Evolutionary conservation across 2,888 invertebrate species (phyloP).

Genomic region (Sesia bembeciformis): DNA sequence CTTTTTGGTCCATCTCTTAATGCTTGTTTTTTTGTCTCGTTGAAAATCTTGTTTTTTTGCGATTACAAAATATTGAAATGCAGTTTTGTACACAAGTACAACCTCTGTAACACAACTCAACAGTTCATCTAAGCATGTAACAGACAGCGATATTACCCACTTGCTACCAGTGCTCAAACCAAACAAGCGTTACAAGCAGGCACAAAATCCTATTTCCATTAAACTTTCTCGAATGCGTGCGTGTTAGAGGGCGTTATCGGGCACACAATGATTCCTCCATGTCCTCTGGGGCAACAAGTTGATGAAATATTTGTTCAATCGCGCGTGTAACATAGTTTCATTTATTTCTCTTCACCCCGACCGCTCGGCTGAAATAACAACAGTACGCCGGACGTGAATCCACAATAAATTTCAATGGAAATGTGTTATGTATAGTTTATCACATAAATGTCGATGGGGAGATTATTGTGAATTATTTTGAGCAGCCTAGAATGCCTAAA

Average conservation of each 20-base stretch:
- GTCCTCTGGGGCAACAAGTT: slow-evolving; percentile 63
- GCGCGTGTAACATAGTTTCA: slow-evolving; percentile 67
- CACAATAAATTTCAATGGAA: slow-evolving; percentile 55
- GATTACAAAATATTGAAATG: too few species aligned
- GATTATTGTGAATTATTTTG: too few species aligned
- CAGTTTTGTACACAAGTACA: too few species aligned
- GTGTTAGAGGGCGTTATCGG: slow-evolving; percentile 27
- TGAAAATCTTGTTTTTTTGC: too few species aligned
- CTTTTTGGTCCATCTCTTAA: too few species aligned
- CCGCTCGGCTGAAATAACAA: slow-evolving; percentile 65
- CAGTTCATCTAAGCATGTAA: too few species aligned
- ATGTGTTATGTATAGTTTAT: slow-evolving; percentile 28
- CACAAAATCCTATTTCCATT: slow-evolving; percentile 30
- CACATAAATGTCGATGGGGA: too few species aligned
- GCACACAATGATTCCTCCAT: slow-evolving; percentile 44
- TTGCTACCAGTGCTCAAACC: not conserved
- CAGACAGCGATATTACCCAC: too few species aligned
- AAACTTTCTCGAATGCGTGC: slow-evolving; percentile 18
- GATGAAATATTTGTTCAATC: slow-evolving; percentile 70
- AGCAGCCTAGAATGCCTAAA: too few species aligned
- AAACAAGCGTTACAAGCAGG: not conserved
- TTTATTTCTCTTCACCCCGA: slow-evolving; percentile 67
- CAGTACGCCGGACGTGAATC: slow-evolving; percentile 53
- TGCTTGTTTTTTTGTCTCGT: too few species aligned
- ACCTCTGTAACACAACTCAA: too few species aligned